These are phyloP conservation scores for Steromphala cineraria DNA, from an alignment of 2,888 invertebrate genomes.

Conservation along the genomic window DNA sequence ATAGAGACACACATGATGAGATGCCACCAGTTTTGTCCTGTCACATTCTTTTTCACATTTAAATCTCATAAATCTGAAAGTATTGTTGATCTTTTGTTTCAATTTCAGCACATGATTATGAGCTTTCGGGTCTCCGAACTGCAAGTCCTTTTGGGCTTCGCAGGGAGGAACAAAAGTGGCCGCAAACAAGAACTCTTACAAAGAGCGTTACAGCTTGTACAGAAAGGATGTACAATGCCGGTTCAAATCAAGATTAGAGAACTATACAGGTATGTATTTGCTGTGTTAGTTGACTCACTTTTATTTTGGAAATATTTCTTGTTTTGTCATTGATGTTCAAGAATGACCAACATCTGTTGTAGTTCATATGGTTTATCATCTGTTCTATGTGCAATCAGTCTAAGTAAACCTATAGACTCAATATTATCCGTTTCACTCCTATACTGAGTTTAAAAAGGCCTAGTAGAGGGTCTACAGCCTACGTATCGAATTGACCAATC, in stretches of 20 bases:
- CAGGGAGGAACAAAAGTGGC: conserved; percentile 87
- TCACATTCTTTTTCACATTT: background rate
- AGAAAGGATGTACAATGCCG: conserved; percentile 79
- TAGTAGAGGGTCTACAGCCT: too few species aligned
- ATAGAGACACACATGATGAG: background rate
- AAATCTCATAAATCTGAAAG: background rate
- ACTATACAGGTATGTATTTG: conserved; percentile 79
- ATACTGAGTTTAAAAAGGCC: too few species aligned
- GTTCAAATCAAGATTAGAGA: conserved; percentile 82
- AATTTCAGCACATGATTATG: conserved; percentile 78
- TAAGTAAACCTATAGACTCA: too few species aligned
- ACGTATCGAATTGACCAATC: too few species aligned
- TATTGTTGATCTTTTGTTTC: background rate
- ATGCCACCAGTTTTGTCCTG: too few species aligned
- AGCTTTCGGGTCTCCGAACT: conserved; percentile 90
- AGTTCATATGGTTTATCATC: too few species aligned
- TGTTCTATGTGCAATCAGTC: too few species aligned
- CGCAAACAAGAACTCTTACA: conserved; percentile 87
- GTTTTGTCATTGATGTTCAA: background rate
- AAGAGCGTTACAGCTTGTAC: conserved; percentile 84
- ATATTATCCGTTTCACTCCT: too few species aligned
- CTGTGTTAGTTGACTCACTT: background rate
- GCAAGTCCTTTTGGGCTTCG: conserved; percentile 87
- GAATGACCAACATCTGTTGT: background rate
- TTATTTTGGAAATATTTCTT: background rate